A percentile compares a stretch with the other conserved stretches of the same genome.
Evolutionary conservation across 2,888 invertebrate species (phyloP).

Genomic region (Dinocampus coccinellae): DNA sequence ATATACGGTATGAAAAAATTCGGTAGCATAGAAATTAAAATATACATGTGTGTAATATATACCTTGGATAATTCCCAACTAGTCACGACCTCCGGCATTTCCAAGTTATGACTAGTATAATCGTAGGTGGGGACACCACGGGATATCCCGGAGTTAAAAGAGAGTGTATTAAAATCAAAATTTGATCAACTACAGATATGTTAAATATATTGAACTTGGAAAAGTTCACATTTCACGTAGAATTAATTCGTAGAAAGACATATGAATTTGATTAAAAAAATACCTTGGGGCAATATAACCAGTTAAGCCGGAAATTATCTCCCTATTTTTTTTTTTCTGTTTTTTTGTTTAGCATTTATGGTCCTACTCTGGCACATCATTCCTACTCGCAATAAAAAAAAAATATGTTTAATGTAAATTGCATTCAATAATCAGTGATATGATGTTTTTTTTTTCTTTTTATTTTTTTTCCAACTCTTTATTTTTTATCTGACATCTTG

Average conservation of each 20-base stretch:
- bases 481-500: not conserved
- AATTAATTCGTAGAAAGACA: not conserved
- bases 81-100: slow-evolving; percentile 23
- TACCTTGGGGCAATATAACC: not conserved
- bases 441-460: not conserved
- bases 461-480: no score
- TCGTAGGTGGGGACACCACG: not conserved
- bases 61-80: slow-evolving; percentile 17
- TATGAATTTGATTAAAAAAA: not conserved
- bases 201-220: not conserved
- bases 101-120: not conserved
- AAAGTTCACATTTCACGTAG: not conserved
- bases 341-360: not conserved
- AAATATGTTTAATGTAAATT: slow-evolving; percentile 9
- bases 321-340: not conserved
- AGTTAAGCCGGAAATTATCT: not conserved
- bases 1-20: not conserved
- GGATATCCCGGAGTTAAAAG: no score
- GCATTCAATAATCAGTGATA: not conserved
- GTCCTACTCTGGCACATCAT: not conserved
- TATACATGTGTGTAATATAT: not conserved
- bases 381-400: not conserved
- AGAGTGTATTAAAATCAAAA: no score
- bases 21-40: not conserved
- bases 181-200: not conserved